Evolutionary conservation across 2,888 invertebrate species (phyloP).

Genomic region (Folsomia manolachei): DNA sequence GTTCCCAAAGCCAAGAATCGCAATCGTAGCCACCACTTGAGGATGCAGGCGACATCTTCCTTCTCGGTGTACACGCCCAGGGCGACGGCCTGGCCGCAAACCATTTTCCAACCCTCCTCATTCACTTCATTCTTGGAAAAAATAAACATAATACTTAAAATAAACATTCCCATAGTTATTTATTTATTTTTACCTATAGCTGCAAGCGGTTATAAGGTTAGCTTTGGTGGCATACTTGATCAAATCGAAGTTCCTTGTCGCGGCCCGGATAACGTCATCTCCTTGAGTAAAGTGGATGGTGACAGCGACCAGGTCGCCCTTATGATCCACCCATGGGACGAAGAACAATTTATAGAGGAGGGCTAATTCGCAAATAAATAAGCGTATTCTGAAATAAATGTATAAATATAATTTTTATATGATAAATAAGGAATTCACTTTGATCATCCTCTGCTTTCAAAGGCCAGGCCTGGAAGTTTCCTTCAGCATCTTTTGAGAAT

Average conservation of each 20-base stretch:
- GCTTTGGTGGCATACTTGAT: neutral
- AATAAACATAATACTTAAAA: no score
- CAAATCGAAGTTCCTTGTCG: no score
- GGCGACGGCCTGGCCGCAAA: neutral
- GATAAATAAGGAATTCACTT: no score
- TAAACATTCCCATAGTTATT: neutral
- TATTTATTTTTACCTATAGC: neutral
- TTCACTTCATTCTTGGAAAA: neutral
- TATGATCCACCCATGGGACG: neutral
- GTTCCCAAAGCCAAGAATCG: neutral
- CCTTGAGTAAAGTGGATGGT: neutral
- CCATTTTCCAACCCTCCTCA: neutral
- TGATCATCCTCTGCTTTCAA: no score
- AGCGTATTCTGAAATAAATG: no score
- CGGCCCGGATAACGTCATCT: neutral
- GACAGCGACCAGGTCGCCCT: neutral
- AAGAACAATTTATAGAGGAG: no score
- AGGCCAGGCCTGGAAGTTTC: no score
- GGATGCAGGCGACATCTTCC: neutral
- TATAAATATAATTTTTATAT: no score
- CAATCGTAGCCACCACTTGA: neutral
- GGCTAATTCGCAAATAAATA: no score
- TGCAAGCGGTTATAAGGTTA: neutral
- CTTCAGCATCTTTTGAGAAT: no score
- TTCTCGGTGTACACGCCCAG: neutral